Base-by-base conservation (phyloP, 2,113 vertebrate species). In the Peromyscus californicus region DNA sequence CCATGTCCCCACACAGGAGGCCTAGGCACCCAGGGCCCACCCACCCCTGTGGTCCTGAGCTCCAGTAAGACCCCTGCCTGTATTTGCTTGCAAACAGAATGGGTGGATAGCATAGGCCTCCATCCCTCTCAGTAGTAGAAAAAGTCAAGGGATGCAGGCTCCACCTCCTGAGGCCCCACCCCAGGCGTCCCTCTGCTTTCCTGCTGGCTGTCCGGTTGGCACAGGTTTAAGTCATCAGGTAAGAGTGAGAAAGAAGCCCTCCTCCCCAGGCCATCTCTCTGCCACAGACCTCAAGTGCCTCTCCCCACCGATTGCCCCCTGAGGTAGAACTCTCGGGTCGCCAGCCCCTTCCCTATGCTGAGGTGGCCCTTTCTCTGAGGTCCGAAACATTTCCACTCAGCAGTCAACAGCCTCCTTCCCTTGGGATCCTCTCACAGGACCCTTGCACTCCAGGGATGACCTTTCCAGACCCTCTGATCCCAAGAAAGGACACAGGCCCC, bases 201-300 rank as follows among this genome's bases (percentile, higher is more conserved):
- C 65, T 39, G 36, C 42, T 75, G 42, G 0, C 9, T 86, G 80
- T 79, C 54, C 63, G n/a, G 26, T 17, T 33, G 63, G 74, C 10
- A 9, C 5, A 8, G 13, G 67, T 57, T n/a, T 91, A 69, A 70
- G 69, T 36, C 24, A 89, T 59, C 67, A 45, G 1, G 0, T 24
- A 57, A 75, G 6, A 48, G 74, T 29, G 26, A 94, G 72, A 74
- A 90, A 94, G 72, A 74, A 90, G 42, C 33, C 94, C 89, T 51
- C 16, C 24, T 84, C 19, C 51, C 80, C 65, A 51, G 51, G 48
- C 76, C 67, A 82, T 42, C 51, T 39, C 72, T 90, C 39, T 13
- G 57, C 90, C 24, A 57, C 92, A 59, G 65, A 85, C 83, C 94
- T 80, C 42, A 91, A 90, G 92, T 78, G 78, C 72, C 54, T 61